phyloP scores from a whole-genome alignment of 2,888 invertebrate genomes.

The Halictus quadricinctus region DNA sequence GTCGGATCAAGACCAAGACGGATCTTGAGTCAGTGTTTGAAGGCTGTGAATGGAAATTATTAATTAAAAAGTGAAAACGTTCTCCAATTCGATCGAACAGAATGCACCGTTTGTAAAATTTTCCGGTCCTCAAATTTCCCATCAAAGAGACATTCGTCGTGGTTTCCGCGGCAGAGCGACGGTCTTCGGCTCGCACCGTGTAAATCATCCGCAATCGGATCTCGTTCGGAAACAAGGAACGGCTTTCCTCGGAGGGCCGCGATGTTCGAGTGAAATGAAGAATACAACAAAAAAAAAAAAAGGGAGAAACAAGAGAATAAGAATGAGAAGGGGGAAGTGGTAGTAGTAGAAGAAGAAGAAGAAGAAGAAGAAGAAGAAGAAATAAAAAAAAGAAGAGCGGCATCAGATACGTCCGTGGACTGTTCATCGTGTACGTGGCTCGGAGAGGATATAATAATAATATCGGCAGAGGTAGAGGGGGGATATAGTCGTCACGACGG shows the following conservation, averaged over 20 bases:
- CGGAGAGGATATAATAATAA: slow-evolving; percentile 69
- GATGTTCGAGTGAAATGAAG: slow-evolving; percentile 49
- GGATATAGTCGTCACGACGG: slow-evolving; percentile 75
- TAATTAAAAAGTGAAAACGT: background rate
- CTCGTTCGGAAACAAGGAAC: slow-evolving; percentile 29
- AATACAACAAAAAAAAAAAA: slow-evolving; percentile 31
- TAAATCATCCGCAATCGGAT: slow-evolving; percentile 54
- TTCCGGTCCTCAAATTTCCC: background rate
- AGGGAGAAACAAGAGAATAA: slow-evolving; percentile 27
- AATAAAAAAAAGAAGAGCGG: slow-evolving; percentile 54
- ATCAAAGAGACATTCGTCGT: background rate
- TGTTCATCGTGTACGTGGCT: slow-evolving; percentile 69
- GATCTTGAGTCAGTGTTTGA: too few relatives aligned
- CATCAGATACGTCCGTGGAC: slow-evolving; percentile 64
- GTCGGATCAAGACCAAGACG: too few relatives aligned
- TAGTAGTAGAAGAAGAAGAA: slow-evolving; percentile 42
- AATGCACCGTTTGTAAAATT: background rate
- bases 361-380: background rate
- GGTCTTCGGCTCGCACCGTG: slow-evolving; percentile 20
- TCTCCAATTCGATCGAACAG: background rate
- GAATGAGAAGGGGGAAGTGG: background rate
- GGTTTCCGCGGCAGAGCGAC: background rate
- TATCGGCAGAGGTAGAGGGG: slow-evolving; percentile 59
- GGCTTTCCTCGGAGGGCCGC: slow-evolving; percentile 11
- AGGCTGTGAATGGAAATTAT: too few relatives aligned